These are phyloP conservation scores for Thaleichthys pacificus DNA, from an alignment of 2,797 vertebrate species.

Conservation along the genomic window DNA sequence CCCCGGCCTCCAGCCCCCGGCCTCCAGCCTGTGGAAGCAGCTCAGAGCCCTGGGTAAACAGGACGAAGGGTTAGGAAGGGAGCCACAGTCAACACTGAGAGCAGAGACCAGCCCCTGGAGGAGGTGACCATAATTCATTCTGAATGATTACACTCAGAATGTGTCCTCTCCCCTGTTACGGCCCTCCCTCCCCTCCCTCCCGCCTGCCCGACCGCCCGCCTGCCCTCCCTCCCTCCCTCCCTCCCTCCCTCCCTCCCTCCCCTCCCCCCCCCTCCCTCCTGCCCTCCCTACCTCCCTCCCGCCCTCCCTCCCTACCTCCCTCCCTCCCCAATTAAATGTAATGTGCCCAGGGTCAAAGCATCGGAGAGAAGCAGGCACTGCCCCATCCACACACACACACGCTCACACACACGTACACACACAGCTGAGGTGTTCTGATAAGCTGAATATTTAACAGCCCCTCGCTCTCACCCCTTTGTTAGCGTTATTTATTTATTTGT, in stretches of 20 bases:
- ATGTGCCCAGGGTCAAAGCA: slow-evolving; percentile 59
- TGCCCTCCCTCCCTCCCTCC: slow-evolving; percentile 4
- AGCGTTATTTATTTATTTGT: slow-evolving; percentile 29
- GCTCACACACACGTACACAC: too few species aligned
- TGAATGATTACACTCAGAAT: slow-evolving; percentile 51
- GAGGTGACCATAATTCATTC: slow-evolving; percentile 56
- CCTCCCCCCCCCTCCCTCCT: slow-evolving; percentile 4
- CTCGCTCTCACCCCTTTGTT: slow-evolving; percentile 15
- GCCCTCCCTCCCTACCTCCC: too few species aligned
- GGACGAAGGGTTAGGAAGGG: not conserved
- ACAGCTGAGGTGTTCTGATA: slow-evolving; percentile 9
- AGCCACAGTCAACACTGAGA: slow-evolving; percentile 22
- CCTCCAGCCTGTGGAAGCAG: not conserved
- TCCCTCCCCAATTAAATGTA: slow-evolving; percentile 63
- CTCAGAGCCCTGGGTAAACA: not conserved
- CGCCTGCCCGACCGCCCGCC: slow-evolving; percentile 8
- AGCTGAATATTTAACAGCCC: slow-evolving; percentile 34
- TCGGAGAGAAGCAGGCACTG: slow-evolving; percentile 37
- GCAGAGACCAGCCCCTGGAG: slow-evolving; percentile 26
- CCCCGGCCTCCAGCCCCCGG: too few species aligned
- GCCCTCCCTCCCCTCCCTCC: slow-evolving; percentile 15
- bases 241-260: too few species aligned
- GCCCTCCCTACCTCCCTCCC: slow-evolving; percentile 5
- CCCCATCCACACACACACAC: too few species aligned
- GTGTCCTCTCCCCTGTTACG: slow-evolving; percentile 18